A percentile compares a stretch with the other conserved stretches of the same genome.
Evolutionary conservation across 2,113 vertebrate genomes (phyloP).

Genomic region (Capreolus pygargus): DNA sequence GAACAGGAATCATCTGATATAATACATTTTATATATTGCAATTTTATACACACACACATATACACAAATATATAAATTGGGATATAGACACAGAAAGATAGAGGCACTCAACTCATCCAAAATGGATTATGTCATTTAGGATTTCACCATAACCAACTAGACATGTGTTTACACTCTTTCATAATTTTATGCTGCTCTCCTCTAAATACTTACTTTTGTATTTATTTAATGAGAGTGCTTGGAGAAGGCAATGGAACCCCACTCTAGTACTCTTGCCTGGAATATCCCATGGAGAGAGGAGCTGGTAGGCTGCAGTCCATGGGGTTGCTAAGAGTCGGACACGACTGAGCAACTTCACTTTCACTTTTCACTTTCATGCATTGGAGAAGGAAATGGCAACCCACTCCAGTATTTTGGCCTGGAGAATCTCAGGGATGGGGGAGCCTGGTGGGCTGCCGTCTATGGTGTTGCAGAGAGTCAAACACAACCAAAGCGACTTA

Average conservation of each 20-base stretch:
- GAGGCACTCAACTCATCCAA: neutral
- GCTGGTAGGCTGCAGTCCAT: neutral
- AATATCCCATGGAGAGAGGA: neutral
- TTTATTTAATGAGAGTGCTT: neutral
- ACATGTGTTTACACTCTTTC: neutral
- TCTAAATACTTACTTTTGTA: neutral
- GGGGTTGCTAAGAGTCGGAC: rapidly evolving
- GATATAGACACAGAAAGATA: neutral
- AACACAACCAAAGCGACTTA: neutral
- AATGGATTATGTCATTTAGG: neutral
- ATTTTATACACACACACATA: neutral
- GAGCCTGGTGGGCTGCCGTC: neutral
- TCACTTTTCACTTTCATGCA: no score
- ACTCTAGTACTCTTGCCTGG: neutral
- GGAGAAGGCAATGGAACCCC: neutral
- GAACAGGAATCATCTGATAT: neutral
- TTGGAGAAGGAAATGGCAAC: neutral
- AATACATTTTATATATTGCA: neutral
- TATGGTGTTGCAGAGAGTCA: rapidly evolving
- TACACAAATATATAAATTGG: neutral
- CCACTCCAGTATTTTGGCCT: neutral
- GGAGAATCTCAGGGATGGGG: neutral
- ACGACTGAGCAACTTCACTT: neutral
- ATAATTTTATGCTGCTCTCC: neutral
- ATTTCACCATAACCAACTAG: neutral